A percentile compares a stretch with the other conserved stretches of the same genome.
phyloP scores from a whole-genome alignment of 2,797 vertebrate species.

The Oreochromis mossambicus region DNA sequence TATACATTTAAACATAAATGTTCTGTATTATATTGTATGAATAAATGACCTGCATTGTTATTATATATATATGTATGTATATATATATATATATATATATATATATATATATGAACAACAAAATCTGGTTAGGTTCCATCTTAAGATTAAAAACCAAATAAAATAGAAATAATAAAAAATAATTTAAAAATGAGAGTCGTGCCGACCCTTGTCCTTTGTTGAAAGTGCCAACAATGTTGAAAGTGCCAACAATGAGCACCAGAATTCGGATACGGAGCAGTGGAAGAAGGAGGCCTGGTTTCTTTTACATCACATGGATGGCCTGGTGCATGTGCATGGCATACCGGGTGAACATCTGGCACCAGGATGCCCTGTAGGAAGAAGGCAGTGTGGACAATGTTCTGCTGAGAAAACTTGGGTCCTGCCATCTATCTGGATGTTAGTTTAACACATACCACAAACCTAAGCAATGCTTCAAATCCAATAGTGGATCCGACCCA shows the following conservation, averaged over 20 bases:
- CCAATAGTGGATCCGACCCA: neutral
- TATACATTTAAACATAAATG: neutral
- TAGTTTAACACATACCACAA: neutral
- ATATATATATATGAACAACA: neutral
- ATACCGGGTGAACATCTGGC: neutral
- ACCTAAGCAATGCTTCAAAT: neutral
- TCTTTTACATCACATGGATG: neutral
- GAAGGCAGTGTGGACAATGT: neutral
- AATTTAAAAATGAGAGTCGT: neutral
- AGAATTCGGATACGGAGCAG: neutral
- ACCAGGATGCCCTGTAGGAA: neutral
- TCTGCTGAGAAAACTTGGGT: neutral
- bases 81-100: neutral
- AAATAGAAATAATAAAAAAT: neutral
- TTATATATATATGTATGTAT: neutral
- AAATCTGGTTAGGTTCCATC: neutral
- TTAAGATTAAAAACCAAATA: neutral
- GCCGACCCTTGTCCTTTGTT: neutral
- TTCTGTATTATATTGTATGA: neutral
- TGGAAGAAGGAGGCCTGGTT: neutral
- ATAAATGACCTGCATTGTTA: neutral
- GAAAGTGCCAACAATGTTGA: neutral
- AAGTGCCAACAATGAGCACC: neutral
- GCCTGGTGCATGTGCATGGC: neutral
- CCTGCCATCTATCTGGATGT: neutral